phyloP scores from a whole-genome alignment of 2,888 invertebrate species.

The Ophion obscuratus region DNA sequence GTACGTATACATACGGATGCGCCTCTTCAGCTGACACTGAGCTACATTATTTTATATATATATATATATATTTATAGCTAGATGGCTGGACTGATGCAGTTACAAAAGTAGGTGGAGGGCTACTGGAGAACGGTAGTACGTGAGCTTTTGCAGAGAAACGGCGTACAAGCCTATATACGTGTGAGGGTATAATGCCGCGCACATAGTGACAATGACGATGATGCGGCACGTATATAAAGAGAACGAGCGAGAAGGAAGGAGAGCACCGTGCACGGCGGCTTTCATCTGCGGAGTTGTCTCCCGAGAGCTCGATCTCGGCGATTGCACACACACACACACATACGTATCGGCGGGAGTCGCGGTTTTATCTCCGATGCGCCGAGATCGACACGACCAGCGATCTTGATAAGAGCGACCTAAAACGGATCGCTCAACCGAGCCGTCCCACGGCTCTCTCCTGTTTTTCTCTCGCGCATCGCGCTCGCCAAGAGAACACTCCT shows the following conservation, averaged over 20 bases:
- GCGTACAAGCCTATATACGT: conserved; percentile 8
- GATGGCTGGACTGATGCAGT: conserved; percentile 21
- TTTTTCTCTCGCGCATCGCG: conserved; percentile 9
- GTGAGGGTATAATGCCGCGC: neutral
- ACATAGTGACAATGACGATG: conserved; percentile 57
- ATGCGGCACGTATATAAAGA: conserved; percentile 47
- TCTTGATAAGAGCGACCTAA: conserved; percentile 61
- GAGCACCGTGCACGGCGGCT: conserved; percentile 64
- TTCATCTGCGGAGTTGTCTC: conserved; percentile 63
- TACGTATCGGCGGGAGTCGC: conserved; percentile 31
- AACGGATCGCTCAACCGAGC: conserved; percentile 56
- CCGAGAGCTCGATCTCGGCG: conserved; percentile 59
- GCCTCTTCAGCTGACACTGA: conserved; percentile 7
- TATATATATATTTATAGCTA: neutral
- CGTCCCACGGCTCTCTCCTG: neutral
- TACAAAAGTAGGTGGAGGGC: conserved; percentile 46
- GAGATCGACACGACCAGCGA: conserved; percentile 63
- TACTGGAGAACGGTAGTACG: conserved; percentile 47
- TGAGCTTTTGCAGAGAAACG: conserved; percentile 50
- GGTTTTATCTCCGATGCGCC: conserved; percentile 63
- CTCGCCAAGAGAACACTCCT: neutral
- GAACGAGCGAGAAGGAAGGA: conserved; percentile 46
- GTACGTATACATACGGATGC: conserved; percentile 36
- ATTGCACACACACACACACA: conserved; percentile 39
- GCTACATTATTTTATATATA: conserved; percentile 32